A percentile compares a stretch with the other conserved stretches of the same genome.
phyloP scores from a whole-genome alignment of 2,888 invertebrate genomes.

The Horisme vitalbata region DNA sequence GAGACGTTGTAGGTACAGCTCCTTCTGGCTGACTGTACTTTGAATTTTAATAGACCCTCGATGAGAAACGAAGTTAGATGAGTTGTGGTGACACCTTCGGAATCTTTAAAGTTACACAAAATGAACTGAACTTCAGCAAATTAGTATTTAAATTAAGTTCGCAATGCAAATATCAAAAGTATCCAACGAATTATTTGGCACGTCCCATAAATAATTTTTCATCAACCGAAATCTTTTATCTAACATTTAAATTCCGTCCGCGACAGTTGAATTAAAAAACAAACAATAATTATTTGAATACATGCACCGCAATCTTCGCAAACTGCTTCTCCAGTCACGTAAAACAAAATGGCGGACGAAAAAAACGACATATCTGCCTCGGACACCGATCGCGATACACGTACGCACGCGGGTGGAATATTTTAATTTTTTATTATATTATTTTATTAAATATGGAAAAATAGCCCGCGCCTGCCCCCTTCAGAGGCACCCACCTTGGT shows the following conservation, averaged over 20 bases:
- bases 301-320: constrained; percentile 70
- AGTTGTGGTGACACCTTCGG: constrained; percentile 24
- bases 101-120: constrained; percentile 20
- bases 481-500: constrained; percentile 57
- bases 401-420: constrained; percentile 71
- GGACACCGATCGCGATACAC: constrained; percentile 78
- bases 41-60: constrained; percentile 24
- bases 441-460: constrained; percentile 70
- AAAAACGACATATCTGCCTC: constrained; percentile 57
- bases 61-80: constrained; percentile 28
- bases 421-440: constrained; percentile 67
- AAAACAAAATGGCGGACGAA: constrained; percentile 61
- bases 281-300: constrained; percentile 68
- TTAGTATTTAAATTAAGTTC: constrained; percentile 24
- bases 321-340: constrained; percentile 69
- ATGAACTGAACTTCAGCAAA: constrained; percentile 19
- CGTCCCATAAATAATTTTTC: constrained; percentile 33
- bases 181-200: constrained; percentile 15
- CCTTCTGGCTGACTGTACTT: constrained; percentile 23
- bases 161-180: constrained; percentile 17
- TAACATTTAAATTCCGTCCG: constrained; percentile 56
- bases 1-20: constrained; percentile 1
- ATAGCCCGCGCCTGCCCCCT: constrained; percentile 42
- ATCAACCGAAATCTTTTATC: constrained; percentile 45
- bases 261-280: constrained; percentile 53